Evolutionary conservation across 1,140 invertebrate species (phyloP).

Genomic region (Asobara japonica): DNA sequence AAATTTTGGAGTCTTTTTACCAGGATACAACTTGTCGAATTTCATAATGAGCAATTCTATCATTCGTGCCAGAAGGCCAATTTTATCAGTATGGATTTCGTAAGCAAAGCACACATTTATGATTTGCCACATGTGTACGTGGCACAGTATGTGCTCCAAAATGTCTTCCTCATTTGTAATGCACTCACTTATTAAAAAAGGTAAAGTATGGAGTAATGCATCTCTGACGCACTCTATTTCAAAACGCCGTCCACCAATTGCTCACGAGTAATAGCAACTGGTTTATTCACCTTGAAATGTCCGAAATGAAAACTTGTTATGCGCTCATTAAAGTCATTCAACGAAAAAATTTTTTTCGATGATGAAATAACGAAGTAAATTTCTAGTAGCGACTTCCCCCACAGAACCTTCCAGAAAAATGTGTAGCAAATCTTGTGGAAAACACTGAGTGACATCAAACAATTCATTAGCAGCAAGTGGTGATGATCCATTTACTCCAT

Average conservation of each 20-base stretch:
- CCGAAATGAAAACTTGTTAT: slow-evolving; percentile 33
- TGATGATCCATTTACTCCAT: slow-evolving; percentile 35
- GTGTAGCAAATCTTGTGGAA: slow-evolving; percentile 45
- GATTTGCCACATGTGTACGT: slow-evolving; percentile 32
- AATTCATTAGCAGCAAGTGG: slow-evolving; percentile 31
- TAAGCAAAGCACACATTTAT: slow-evolving; percentile 31
- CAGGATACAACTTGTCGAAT: slow-evolving; percentile 35
- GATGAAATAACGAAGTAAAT: slow-evolving; percentile 29
- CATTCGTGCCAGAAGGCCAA: slow-evolving; percentile 32
- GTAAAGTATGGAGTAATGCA: slow-evolving; percentile 39
- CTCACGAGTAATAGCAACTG: slow-evolving; percentile 17
- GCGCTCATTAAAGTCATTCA: slow-evolving; percentile 34
- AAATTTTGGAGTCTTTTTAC: slow-evolving; percentile 39
- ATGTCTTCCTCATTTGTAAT: slow-evolving; percentile 18
- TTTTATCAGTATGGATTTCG: slow-evolving; percentile 29
- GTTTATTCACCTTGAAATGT: slow-evolving; percentile 36
- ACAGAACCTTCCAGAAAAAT: slow-evolving; percentile 37
- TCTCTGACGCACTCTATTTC: slow-evolving; percentile 40
- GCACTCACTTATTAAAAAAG: slow-evolving; percentile 38
- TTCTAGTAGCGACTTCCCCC: slow-evolving; percentile 23
- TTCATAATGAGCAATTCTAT: slow-evolving; percentile 29
- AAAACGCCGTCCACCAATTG: slow-evolving; percentile 31
- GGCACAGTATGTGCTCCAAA: slow-evolving; percentile 5
- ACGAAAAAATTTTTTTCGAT: slow-evolving; percentile 22
- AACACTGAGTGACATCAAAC: slow-evolving; percentile 39